Base-by-base conservation (phyloP, 2,797 vertebrate genomes). In the Myotis daubentonii region DNA sequence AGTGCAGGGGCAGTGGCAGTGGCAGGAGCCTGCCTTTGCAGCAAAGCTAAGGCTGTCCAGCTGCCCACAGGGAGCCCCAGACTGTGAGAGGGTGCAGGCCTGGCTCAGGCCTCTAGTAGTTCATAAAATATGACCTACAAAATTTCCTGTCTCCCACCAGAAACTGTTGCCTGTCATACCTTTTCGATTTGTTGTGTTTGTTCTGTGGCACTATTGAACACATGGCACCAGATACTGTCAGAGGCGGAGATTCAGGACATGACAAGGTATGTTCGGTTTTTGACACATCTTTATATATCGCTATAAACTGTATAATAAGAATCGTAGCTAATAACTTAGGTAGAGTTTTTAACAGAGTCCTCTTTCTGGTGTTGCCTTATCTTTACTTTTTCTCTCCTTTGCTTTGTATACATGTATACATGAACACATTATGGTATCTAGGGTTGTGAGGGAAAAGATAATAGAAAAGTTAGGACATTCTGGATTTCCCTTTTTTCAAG, bases 211-310 rank as follows among this genome's bases (percentile, higher is more conserved):
- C 99, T 33, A 99, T 99, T 96, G 99, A 99, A 96, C 99, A 99
- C 94, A 99, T 99, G 99, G 99, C 99, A 93, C 99, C 99, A 89
- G 99, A 99, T 98, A 99, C 99, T 92, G 99, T 99, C 93, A 99
- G 98, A 98, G 99, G 99, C 47, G 99, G 99, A 96, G 99, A 99
- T 94, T 98, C 99, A 3, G 99, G 99, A 95, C 99, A 99, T 81
- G 99, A 99, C 41, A 41, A 41, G 41, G 41, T 41, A 41, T 41
- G 41, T 41, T 41, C 41, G 7, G 6, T 41, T 41, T 80, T 81
- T 79, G 49, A 57, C 49, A 22, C 41, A 41, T 81, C 25, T 66
- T 80, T 70, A 22, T 80, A 3, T 84, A 44, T 86, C 47, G 72
- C 79, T 51, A n/a, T 84, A 70, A 82, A 87, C 44, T 89, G 41